Evolutionary conservation across 2,888 invertebrate genomes (phyloP).

Genomic region (Aspidiotus destructor): DNA sequence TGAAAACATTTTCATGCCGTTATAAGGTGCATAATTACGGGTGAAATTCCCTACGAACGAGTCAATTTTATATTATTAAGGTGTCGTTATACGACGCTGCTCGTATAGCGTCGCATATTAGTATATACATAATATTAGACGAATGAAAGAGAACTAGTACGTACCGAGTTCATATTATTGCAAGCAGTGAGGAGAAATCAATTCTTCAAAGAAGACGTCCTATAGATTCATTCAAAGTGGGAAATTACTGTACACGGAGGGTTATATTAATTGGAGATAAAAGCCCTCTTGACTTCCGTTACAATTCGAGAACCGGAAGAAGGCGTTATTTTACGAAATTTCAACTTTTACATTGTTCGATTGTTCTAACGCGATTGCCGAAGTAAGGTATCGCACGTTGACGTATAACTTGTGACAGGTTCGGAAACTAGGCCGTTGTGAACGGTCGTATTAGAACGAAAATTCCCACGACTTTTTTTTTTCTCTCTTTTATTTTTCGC

Average conservation of each 20-base stretch:
- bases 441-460: not conserved
- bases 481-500: not conserved
- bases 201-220: slow-evolving; percentile 28
- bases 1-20: slow-evolving; percentile 15
- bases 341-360: slow-evolving; percentile 13
- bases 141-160: not conserved
- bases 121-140: not conserved
- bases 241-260: slow-evolving; percentile 26
- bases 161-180: not conserved
- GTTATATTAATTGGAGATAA: slow-evolving; percentile 21
- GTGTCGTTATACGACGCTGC: slow-evolving; percentile 7
- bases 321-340: slow-evolving; percentile 26
- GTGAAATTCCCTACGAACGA: slow-evolving; percentile 25
- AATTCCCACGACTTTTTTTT: not conserved
- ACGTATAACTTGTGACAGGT: slow-evolving; percentile 2
- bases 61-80: slow-evolving; percentile 8
- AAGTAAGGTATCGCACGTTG: not conserved
- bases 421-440: not conserved
- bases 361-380: slow-evolving; percentile 1
- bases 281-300: slow-evolving; percentile 25
- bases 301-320: slow-evolving; percentile 28
- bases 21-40: slow-evolving; percentile 32
- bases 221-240: slow-evolving; percentile 23
- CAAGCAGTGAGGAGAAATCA: slow-evolving; percentile 12
- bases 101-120: not conserved